phyloP scores from a whole-genome alignment of 2,113 vertebrate species.

The Cyanistes caeruleus region DNA sequence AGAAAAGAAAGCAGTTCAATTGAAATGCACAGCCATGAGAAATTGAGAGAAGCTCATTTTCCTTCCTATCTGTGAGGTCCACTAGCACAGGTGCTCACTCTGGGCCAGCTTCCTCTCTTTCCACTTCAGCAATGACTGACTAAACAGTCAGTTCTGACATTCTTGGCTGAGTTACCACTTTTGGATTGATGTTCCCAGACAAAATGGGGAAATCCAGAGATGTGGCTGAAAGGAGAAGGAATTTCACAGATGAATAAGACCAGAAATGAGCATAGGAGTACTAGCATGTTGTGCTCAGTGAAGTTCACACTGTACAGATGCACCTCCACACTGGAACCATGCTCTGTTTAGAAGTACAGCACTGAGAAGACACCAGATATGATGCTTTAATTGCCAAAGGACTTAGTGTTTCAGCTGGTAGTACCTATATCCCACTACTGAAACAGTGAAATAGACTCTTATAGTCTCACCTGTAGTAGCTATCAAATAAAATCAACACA shows the following conservation, averaged over 20 bases:
- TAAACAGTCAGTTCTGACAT: background rate
- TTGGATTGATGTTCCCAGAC: background rate
- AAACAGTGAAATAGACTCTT: background rate
- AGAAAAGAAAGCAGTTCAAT: background rate
- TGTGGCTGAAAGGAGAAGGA: background rate
- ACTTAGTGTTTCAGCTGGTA: background rate
- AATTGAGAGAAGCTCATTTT: background rate
- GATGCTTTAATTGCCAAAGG: background rate
- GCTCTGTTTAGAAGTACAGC: background rate
- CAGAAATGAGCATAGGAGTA: background rate
- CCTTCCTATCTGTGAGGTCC: background rate
- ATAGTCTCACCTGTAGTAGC: background rate
- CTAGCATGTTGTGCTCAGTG: background rate
- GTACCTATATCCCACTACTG: background rate
- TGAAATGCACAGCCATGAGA: background rate
- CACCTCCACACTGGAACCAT: background rate
- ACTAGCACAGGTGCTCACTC: background rate
- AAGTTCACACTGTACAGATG: background rate
- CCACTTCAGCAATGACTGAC: background rate
- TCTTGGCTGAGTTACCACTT: background rate
- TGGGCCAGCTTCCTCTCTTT: background rate
- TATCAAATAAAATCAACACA: background rate
- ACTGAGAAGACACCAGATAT: background rate
- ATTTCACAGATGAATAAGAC: background rate
- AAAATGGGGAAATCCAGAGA: background rate